Evolutionary conservation across 2,113 vertebrate genomes (phyloP).

Genomic region (Caranx ignobilis): DNA sequence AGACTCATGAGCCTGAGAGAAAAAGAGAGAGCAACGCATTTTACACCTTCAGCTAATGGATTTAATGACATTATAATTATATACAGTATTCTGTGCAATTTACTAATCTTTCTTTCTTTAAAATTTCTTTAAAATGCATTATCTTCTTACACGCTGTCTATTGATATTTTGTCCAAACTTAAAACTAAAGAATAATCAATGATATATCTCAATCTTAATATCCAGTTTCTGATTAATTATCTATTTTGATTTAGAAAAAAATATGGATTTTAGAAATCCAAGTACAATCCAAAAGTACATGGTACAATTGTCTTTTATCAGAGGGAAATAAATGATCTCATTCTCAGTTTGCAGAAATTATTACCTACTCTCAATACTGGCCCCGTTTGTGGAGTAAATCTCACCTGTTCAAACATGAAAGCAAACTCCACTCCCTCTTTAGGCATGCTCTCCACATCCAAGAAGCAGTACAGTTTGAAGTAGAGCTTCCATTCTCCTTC

Average conservation of each 20-base stretch:
- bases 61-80: neutral
- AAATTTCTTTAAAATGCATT: no score
- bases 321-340: neutral
- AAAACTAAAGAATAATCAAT: no score
- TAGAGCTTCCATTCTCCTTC: conserved; percentile 92
- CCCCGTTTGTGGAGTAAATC: neutral
- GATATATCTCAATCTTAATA: no score
- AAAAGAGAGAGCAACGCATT: neutral
- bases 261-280: neutral
- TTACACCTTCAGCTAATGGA: neutral
- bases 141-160: no score
- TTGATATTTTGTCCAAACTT: no score
- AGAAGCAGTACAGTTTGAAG: conserved; percentile 95
- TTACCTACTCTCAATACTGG: neutral
- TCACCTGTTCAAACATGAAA: conserved; percentile 96
- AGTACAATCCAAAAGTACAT: neutral
- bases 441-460: conserved; percentile 93
- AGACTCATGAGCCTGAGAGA: conserved; percentile 90
- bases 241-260: no score
- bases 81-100: no score
- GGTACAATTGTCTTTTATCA: neutral
- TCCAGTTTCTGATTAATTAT: no score
- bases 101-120: no score
- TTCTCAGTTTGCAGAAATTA: neutral
- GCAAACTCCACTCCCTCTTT: conserved; percentile 94